phyloP scores from a whole-genome alignment of 2,797 vertebrate species.

The Anguilla pacifica region DNA sequence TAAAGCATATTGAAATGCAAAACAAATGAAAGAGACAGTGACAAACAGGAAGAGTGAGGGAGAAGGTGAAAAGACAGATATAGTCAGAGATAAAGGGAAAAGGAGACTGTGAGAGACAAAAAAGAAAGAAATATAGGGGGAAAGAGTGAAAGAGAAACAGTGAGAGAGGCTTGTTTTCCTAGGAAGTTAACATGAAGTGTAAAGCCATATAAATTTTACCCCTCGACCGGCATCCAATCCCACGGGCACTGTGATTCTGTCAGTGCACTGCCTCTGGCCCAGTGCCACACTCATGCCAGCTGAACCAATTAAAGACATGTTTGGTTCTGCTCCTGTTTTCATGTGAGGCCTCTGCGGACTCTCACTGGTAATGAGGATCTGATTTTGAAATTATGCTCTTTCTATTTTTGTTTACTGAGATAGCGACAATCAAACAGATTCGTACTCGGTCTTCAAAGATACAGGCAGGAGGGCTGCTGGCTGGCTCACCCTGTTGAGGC shows the following conservation, averaged over 20 bases:
- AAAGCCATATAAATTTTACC: neutral
- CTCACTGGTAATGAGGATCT: neutral
- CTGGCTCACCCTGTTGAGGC: neutral
- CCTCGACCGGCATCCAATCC: conserved; percentile 26
- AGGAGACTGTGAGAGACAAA: too few species aligned
- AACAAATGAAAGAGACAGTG: conserved; percentile 12
- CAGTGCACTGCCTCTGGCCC: conserved; percentile 47
- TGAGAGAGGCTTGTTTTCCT: neutral
- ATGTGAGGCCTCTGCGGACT: neutral
- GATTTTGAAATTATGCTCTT: neutral
- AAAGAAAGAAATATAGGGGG: neutral
- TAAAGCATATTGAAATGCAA: neutral
- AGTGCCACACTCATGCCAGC: conserved; percentile 37
- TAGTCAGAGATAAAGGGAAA: neutral
- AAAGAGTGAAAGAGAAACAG: neutral
- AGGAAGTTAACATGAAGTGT: neutral
- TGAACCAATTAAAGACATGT: conserved; percentile 52
- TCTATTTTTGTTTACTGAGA: neutral
- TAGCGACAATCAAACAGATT: neutral
- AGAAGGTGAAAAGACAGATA: neutral
- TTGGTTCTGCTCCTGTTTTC: conserved; percentile 34
- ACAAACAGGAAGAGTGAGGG: conserved; percentile 13
- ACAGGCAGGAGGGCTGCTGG: neutral
- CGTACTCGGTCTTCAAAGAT: neutral
- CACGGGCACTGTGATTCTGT: conserved; percentile 45